Base-by-base conservation (phyloP, 1,140 invertebrate species). In the Papilio dardanus region DNA sequence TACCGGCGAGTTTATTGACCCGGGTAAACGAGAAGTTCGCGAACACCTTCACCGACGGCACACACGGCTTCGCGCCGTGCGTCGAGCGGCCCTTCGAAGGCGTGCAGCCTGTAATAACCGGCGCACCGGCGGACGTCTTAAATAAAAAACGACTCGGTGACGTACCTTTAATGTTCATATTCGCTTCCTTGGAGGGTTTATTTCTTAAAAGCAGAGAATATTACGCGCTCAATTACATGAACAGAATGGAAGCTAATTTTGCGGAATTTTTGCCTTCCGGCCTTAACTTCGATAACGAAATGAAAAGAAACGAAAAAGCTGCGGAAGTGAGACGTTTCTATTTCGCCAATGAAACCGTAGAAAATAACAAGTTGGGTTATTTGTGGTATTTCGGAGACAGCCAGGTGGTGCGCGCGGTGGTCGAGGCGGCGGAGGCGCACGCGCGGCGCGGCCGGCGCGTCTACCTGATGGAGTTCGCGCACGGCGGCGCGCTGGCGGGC, bases 51-150 rank as follows among this genome's bases (percentile, higher is more conserved):
- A 80, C 74, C 6, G 76, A 78, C 76, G 79, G 81, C 33, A 80
- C 75, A 35, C 75, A 76, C 73, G 77, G 78, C 4, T 75, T 74
- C 0, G 62, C 82, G 21, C 77, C 81, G 24, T 86, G 79, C 73
- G 69, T 88, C 0, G 77, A 82, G 24, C 54, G 62, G 10, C 46
- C 69, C n/a, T 31, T 71, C 7, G 21, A 37, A 10, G 67, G 37
- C 14, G 82, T 90, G 65, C 82, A 94, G 58, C 88, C 93, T 1
- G 93, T 95, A 71, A 79, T 95, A 16, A 90, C 92, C 0, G 82
- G 94, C 69, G 88, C 94, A 71, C 93, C 95, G 0, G 83, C 92
- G 33, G 83, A 87, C 0, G 90, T 94, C 74, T 86, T 95, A 16
- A 79, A 81, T 24, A 79, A 85, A 40, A 92, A 90, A 21, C 88